phyloP scores from a whole-genome alignment of 2,113 vertebrate genomes.

The Pelobates fuscus region DNA sequence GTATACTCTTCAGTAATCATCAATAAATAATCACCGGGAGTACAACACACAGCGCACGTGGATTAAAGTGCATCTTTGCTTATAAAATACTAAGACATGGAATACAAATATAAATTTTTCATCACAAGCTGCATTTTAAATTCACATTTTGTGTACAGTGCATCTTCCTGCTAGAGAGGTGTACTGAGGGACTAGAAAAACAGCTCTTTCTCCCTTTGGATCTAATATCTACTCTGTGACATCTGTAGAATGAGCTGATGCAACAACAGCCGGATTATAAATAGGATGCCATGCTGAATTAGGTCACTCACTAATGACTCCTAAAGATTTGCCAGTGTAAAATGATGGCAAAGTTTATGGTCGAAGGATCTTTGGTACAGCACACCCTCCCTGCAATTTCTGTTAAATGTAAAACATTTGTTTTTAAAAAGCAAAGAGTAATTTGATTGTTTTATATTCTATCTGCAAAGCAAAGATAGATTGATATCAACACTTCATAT shows the following conservation, averaged over 20 bases:
- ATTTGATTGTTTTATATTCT: no score
- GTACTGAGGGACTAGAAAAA: neutral
- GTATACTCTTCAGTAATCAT: neutral
- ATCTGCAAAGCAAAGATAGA: no score
- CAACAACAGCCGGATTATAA: constrained; percentile 44
- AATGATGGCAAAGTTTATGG: constrained; percentile 18
- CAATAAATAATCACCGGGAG: constrained; percentile 16
- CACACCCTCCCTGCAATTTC: no score
- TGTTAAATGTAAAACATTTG: no score
- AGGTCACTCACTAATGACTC: constrained; percentile 45
- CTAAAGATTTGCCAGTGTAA: constrained; percentile 35
- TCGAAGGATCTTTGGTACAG: neutral
- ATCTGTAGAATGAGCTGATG: constrained; percentile 41
- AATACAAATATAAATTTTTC: constrained; percentile 35
- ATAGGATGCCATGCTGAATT: constrained; percentile 41
- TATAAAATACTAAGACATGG: constrained; percentile 32
- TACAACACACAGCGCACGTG: neutral
- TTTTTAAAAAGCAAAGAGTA: no score
- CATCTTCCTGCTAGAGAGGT: constrained; percentile 7
- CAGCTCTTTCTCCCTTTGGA: constrained; percentile 21
- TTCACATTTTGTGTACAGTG: constrained; percentile 2
- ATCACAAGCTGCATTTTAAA: constrained; percentile 16
- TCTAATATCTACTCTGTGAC: constrained; percentile 30
- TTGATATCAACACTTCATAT: no score
- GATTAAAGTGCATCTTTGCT: constrained; percentile 20